Evolutionary conservation across 2,888 invertebrate genomes (phyloP).

Genomic region (Neoascia interrupta): DNA sequence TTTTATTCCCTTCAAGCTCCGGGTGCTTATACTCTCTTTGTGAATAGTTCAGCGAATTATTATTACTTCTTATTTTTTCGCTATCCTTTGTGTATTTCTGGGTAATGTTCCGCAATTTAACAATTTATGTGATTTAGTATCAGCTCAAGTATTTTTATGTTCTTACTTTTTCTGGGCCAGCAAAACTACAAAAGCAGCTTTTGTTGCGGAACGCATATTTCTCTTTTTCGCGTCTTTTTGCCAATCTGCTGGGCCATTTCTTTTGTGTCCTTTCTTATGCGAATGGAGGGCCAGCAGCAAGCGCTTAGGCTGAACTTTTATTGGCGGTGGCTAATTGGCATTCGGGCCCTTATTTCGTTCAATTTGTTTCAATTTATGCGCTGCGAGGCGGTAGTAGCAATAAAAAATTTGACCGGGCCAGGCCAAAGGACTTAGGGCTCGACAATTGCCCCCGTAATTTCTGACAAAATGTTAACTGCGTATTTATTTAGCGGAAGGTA

Average conservation of each 20-base stretch:
- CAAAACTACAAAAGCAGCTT: slow-evolving; percentile 9
- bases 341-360: slow-evolving; percentile 61
- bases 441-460: slow-evolving; percentile 46
- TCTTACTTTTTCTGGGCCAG: slow-evolving; percentile 14
- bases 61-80: slow-evolving; percentile 3
- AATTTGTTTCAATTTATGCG: slow-evolving; percentile 68
- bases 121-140: slow-evolving; percentile 63
- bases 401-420: slow-evolving; percentile 39
- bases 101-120: slow-evolving; percentile 47
- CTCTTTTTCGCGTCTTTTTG: background rate
- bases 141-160: slow-evolving; percentile 54
- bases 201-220: slow-evolving; percentile 17
- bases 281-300: background rate
- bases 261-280: background rate
- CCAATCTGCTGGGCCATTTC: background rate
- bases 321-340: slow-evolving; percentile 59
- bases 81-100: slow-evolving; percentile 15
- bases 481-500: slow-evolving; percentile 63
- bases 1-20: slow-evolving; percentile 6
- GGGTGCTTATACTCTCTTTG: slow-evolving; percentile 5
- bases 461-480: slow-evolving; percentile 58
- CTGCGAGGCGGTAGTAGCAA: slow-evolving; percentile 33
- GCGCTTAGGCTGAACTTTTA: slow-evolving; percentile 39
- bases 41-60: slow-evolving; percentile 49
- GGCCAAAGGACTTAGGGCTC: slow-evolving; percentile 2